phyloP scores from a whole-genome alignment of 2,113 vertebrate species.

The Dromaius novaehollandiae region DNA sequence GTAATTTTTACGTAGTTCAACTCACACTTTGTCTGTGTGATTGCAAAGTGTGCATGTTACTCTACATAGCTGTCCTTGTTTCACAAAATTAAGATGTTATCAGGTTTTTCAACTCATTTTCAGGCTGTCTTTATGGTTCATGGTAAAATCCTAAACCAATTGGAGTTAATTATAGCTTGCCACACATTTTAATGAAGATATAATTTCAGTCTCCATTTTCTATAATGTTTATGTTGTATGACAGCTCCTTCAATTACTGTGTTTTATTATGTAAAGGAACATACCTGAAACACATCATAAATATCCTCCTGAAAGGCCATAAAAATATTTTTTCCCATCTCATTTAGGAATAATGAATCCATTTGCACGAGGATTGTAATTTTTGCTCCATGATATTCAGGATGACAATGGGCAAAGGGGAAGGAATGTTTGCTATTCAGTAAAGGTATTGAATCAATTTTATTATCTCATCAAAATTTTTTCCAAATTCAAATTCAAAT shows the following conservation, averaged over 20 bases:
- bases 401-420: neutral
- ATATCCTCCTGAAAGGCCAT: neutral
- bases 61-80: neutral
- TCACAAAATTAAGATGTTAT: neutral
- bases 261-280: neutral
- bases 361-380: neutral
- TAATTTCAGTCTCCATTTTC: neutral
- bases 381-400: neutral
- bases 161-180: neutral
- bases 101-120: neutral
- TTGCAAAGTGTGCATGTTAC: neutral
- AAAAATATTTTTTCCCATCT: neutral
- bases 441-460: neutral
- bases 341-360: neutral
- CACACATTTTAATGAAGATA: neutral
- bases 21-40: neutral
- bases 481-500: neutral
- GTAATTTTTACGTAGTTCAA: neutral
- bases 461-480: neutral
- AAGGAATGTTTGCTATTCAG: neutral
- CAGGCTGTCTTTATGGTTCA: neutral
- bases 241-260: neutral
- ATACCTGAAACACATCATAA: neutral
- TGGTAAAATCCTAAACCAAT: neutral
- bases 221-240: neutral